Evolutionary conservation across 2,888 invertebrate genomes (phyloP).

Genomic region (Pharmacophagus antenor): DNA sequence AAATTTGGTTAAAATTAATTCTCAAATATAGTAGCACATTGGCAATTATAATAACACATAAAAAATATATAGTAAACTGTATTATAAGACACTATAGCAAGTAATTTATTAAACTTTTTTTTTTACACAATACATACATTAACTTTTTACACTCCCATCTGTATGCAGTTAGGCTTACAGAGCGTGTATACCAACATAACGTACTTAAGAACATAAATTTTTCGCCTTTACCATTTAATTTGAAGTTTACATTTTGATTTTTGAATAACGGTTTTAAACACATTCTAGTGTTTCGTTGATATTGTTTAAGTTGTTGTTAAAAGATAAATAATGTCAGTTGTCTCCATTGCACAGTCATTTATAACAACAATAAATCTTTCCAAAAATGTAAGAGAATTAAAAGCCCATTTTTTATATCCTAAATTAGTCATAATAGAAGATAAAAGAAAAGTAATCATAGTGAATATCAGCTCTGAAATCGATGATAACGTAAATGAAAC

Average conservation of each 20-base stretch:
- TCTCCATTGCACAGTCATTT: slow-evolving; percentile 34
- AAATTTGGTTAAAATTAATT: no score
- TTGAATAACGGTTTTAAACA: slow-evolving; percentile 1
- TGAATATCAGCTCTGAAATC: slow-evolving; percentile 37
- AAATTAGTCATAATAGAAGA: slow-evolving; percentile 52
- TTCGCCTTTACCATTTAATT: not conserved
- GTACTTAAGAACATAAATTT: no score
- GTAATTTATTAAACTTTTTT: no score
- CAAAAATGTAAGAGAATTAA: slow-evolving; percentile 36
- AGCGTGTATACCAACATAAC: no score
- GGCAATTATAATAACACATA: no score
- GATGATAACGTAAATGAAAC: slow-evolving; percentile 30
- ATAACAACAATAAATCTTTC: slow-evolving; percentile 36
- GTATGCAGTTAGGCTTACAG: no score
- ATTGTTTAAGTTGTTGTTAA: not conserved
- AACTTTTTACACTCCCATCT: no score
- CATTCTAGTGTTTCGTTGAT: no score
- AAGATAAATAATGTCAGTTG: slow-evolving; percentile 10
- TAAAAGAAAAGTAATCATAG: slow-evolving; percentile 36
- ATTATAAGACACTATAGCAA: no score
- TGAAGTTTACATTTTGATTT: not conserved
- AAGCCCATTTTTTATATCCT: slow-evolving; percentile 54
- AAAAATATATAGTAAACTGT: no score
- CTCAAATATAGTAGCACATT: no score
- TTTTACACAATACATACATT: no score